Evolutionary conservation across 2,888 invertebrate species (phyloP).

Genomic region (Oasisia sp.): DNA sequence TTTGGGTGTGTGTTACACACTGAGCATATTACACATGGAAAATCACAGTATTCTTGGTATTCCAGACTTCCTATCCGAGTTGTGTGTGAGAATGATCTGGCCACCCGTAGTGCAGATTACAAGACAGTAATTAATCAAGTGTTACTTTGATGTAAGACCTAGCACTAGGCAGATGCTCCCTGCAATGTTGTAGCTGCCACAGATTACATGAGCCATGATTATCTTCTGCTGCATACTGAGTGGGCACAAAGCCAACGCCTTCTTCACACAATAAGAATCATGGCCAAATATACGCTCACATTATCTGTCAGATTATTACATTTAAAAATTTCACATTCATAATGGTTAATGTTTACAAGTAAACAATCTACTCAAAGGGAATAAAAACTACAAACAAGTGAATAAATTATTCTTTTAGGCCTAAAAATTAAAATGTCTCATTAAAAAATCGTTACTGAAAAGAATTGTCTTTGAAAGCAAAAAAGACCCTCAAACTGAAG

Average conservation of each 20-base stretch:
- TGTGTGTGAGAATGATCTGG: background rate
- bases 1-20: no score
- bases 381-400: background rate
- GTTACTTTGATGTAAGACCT: background rate
- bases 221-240: background rate
- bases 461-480: no score
- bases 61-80: background rate
- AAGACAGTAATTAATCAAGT: background rate
- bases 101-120: background rate
- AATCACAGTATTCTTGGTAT: background rate
- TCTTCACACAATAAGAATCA: background rate
- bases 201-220: background rate
- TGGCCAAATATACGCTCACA: background rate
- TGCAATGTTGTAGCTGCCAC: background rate
- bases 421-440: no score
- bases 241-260: background rate
- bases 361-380: background rate
- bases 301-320: background rate
- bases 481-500: no score
- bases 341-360: background rate
- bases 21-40: no score
- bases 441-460: no score
- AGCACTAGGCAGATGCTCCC: background rate
- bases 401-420: no score
- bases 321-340: background rate